phyloP scores from a whole-genome alignment of 2,113 vertebrate species.

The human region GRCh38 chr21:37631001-37631500 shows the following conservation, averaged over 20 bases:
- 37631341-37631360: neutral
- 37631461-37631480: neutral
- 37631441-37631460: neutral
- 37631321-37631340: neutral
- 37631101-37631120: neutral
- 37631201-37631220: neutral
- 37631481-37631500: neutral
- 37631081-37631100: neutral
- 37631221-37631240: neutral
- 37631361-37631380: neutral
- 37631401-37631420: neutral
- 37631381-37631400: neutral
- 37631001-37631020: too few species aligned
- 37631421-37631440: neutral
- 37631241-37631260: neutral
- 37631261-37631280: neutral
- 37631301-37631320: neutral
- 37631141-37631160: neutral
- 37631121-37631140: neutral
- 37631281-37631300: neutral
- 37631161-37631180: neutral
- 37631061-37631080: too few species aligned
- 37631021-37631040: too few species aligned
- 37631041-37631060: too few species aligned
- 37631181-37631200: neutral